A percentile compares a stretch with the other conserved stretches of the same genome.
Conservation (phyloP, 2,888 invertebrate species). For the Ophion ventricosus region DNA sequence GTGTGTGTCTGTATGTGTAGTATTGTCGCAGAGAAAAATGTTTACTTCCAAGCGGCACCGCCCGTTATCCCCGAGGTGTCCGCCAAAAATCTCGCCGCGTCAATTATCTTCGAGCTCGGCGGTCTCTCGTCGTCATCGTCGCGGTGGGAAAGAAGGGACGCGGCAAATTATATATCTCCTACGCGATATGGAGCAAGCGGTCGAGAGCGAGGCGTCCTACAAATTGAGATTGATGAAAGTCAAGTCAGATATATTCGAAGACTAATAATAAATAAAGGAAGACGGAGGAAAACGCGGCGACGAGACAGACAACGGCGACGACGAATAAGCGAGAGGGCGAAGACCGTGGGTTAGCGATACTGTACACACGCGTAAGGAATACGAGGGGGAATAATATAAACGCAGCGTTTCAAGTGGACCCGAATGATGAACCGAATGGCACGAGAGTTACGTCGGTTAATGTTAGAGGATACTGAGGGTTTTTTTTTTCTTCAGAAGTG, state of each 20-base stretch:
- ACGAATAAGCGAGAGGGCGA: background rate
- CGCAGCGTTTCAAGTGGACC: background rate
- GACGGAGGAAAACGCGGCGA: constrained; percentile 13
- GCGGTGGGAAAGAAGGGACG: background rate
- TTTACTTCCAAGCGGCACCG: constrained; percentile 31
- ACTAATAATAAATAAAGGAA: constrained; percentile 38
- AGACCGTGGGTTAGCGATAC: background rate
- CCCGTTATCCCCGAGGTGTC: constrained; percentile 8
- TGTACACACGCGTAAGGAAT: background rate
- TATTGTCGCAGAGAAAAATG: background rate
- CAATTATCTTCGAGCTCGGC: constrained; percentile 35
- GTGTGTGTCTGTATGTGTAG: no score
- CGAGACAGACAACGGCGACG: background rate
- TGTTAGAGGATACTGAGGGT: background rate
- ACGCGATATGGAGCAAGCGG: constrained; percentile 27
- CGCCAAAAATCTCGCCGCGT: constrained; percentile 39
- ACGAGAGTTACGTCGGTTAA: background rate
- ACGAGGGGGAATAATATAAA: background rate
- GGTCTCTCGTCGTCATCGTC: background rate
- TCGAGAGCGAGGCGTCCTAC: constrained; percentile 51
- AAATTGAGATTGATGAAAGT: constrained; percentile 68
- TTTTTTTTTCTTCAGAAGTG: background rate
- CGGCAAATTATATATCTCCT: constrained; percentile 9
- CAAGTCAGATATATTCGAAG: constrained; percentile 51
- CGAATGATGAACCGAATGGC: background rate